Evolutionary conservation across 2,113 vertebrate species (phyloP).

Genomic region (Percopsis transmontana): DNA sequence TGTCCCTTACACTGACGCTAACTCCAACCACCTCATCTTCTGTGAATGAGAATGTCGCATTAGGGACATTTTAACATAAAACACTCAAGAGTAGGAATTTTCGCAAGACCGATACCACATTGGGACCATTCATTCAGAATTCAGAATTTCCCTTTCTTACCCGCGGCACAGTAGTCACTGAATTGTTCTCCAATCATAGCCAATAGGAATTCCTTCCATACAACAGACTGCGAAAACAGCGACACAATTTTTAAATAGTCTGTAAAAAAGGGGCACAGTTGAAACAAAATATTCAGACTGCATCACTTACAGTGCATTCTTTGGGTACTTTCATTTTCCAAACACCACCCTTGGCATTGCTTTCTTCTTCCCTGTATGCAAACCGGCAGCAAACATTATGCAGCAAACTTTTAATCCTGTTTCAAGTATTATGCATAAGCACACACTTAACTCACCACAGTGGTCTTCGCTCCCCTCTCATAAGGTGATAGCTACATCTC

Average conservation of each 20-base stretch:
- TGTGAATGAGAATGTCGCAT: constrained; percentile 53
- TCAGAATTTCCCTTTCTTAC: constrained; percentile 69
- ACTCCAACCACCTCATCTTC: constrained; percentile 95
- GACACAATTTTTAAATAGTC: constrained; percentile 1
- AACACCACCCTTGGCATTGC: constrained; percentile 92
- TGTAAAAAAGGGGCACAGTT: neutral
- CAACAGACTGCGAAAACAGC: constrained; percentile 77
- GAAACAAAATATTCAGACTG: neutral
- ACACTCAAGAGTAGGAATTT: neutral
- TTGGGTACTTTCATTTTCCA: constrained; percentile 98
- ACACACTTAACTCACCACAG: constrained; percentile 82
- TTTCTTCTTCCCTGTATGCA: constrained; percentile 90
- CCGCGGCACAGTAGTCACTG: constrained; percentile 86
- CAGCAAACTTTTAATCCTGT: neutral
- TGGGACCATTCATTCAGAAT: neutral
- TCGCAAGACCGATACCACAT: neutral
- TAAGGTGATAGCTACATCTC: constrained; percentile 93
- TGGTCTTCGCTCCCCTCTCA: constrained; percentile 91
- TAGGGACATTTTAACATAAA: neutral
- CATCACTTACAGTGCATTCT: constrained; percentile 85
- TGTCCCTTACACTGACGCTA: constrained; percentile 90
- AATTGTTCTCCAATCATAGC: constrained; percentile 96
- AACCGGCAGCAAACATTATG: neutral
- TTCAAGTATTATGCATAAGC: neutral
- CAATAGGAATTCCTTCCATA: constrained; percentile 96